Conservation (phyloP, 2,888 invertebrate species). For the Yponomeuta cagnagella region DNA sequence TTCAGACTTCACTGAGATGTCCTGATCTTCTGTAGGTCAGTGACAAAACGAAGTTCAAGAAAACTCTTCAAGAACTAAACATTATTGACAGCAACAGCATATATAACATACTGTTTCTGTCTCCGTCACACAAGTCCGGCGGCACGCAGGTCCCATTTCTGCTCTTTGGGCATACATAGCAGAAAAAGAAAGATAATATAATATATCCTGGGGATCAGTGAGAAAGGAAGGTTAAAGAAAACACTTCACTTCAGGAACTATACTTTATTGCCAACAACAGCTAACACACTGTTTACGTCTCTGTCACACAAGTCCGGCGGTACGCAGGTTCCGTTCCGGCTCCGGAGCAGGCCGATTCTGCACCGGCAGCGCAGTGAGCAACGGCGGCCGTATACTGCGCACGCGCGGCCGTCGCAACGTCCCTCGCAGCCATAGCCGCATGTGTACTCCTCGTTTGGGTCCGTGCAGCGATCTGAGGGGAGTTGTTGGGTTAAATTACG, state of each 20-base stretch:
- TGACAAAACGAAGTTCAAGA: too few species aligned
- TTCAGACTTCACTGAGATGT: too few species aligned
- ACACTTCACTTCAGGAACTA: neutral
- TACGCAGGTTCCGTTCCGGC: constrained; percentile 3
- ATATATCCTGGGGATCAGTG: too few species aligned
- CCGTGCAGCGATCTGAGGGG: constrained; percentile 38
- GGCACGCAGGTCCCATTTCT: too few species aligned
- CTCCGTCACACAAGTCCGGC: too few species aligned
- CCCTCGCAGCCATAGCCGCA: constrained; percentile 47
- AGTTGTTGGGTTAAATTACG: neutral
- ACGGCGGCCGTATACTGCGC: constrained; percentile 13
- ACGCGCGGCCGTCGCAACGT: constrained; percentile 19
- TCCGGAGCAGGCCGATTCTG: constrained; percentile 29
- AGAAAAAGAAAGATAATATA: too few species aligned
- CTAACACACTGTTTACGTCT: neutral
- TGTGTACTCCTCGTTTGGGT: constrained; percentile 43
- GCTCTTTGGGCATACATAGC: too few species aligned
- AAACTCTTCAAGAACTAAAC: too few species aligned
- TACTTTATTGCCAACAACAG: neutral
- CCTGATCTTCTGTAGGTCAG: too few species aligned
- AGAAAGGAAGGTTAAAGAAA: neutral
- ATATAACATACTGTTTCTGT: too few species aligned
- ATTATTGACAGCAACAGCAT: too few species aligned
- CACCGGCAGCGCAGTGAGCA: constrained; percentile 8
- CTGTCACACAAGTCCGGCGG: neutral